These are phyloP conservation scores for Cuculus canorus DNA, from an alignment of 2,797 vertebrate species.

Conservation along the genomic window DNA sequence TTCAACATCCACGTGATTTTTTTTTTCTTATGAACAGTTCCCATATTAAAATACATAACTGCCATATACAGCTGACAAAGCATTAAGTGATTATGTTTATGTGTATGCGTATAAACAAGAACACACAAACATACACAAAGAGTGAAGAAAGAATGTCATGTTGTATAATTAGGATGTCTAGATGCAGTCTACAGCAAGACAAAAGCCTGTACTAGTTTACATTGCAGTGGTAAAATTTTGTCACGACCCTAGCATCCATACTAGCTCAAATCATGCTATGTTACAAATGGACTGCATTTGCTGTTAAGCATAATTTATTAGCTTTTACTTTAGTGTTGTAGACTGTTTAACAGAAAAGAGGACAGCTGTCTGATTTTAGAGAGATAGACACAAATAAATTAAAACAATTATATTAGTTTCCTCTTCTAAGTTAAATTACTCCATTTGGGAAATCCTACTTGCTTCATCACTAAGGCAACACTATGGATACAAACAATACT, in stretches of 20 bases:
- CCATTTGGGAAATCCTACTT: not conserved
- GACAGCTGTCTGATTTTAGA: not conserved
- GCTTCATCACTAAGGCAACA: not conserved
- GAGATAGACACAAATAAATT: not conserved
- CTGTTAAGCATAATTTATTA: not conserved
- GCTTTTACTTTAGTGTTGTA: not conserved
- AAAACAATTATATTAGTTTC: not conserved
- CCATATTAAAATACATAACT: not conserved
- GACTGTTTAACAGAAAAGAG: not conserved
- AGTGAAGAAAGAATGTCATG: not conserved
- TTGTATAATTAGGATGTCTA: not conserved
- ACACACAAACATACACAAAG: not conserved
- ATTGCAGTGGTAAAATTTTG: not conserved
- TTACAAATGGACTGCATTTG: not conserved
- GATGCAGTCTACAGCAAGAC: not conserved
- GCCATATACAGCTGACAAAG: not conserved
- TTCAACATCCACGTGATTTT: conserved; percentile 1
- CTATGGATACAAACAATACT: not conserved
- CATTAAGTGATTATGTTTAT: not conserved
- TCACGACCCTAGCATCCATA: not conserved
- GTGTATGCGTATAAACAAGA: not conserved
- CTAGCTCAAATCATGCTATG: not conserved
- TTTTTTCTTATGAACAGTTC: not conserved
- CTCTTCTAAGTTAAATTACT: not conserved
- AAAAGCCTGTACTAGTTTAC: not conserved